Evolutionary conservation across 2,888 invertebrate genomes (phyloP).

Genomic region (Phragmatobia fuliginosa): DNA sequence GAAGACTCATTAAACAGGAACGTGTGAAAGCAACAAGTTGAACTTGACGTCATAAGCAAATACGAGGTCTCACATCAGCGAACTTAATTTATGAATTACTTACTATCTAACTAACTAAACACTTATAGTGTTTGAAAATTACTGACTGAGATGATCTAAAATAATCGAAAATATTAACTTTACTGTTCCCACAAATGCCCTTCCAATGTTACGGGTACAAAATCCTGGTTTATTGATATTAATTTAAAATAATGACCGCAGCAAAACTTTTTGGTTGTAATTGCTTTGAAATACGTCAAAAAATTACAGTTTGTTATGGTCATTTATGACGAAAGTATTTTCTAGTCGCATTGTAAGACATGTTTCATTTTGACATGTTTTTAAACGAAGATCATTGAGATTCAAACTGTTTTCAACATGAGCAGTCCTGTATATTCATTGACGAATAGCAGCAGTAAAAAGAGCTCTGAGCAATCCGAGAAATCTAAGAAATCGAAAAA

Average conservation of each 20-base stretch:
- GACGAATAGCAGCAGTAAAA: not conserved
- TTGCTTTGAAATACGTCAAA: not conserved
- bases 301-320: not conserved
- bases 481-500: conserved; percentile 7
- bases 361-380: not conserved
- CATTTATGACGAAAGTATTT: not conserved
- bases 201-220: not conserved
- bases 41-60: too few relatives aligned
- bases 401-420: conserved; percentile 32
- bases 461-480: not conserved
- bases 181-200: not conserved
- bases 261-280: not conserved
- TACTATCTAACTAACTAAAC: not conserved
- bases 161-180: too few relatives aligned
- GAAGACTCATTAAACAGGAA: too few relatives aligned
- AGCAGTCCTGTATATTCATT: not conserved
- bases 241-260: too few relatives aligned
- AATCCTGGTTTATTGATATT: not conserved
- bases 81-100: not conserved
- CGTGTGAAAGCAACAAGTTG: too few relatives aligned
- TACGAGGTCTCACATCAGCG: too few relatives aligned
- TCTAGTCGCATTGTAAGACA: not conserved
- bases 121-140: too few relatives aligned
- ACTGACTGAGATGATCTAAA: too few relatives aligned
- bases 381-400: not conserved